phyloP scores from a whole-genome alignment of 1,140 invertebrate genomes.

The Drosophila rufa region DNA sequence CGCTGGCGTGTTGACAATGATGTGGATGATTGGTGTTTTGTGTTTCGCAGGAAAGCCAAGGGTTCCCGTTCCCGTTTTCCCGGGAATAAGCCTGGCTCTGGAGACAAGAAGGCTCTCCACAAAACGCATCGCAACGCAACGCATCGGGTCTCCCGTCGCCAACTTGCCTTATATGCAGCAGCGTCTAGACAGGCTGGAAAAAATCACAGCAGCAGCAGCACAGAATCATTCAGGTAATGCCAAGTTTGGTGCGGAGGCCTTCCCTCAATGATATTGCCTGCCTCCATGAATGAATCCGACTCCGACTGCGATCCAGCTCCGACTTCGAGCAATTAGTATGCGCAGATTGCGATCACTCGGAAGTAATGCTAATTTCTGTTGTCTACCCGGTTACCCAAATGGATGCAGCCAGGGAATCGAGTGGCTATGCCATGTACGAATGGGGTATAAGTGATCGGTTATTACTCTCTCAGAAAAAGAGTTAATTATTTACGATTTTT shows the following conservation, averaged over 20 bases:
- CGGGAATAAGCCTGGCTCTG: conserved; percentile 28
- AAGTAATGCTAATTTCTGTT: conserved; percentile 82
- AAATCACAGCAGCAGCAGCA: conserved; percentile 68
- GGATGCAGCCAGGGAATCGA: conserved; percentile 1
- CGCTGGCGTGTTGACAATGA: conserved; percentile 76
- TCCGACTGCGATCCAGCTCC: not conserved
- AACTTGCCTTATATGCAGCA: conserved; percentile 68
- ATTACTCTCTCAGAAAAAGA: not conserved
- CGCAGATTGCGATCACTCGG: conserved; percentile 83
- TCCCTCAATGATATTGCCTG: conserved; percentile 71
- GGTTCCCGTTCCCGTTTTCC: conserved; percentile 50
- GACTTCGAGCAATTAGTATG: conserved; percentile 76
- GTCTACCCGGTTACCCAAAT: conserved; percentile 49
- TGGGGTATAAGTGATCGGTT: conserved; percentile 11
- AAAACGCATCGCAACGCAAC: conserved; percentile 11
- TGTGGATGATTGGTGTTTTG: conserved; percentile 78
- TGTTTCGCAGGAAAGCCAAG: conserved; percentile 69
- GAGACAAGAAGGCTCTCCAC: conserved; percentile 37
- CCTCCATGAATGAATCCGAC: conserved; percentile 72
- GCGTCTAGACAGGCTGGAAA: conserved; percentile 75
- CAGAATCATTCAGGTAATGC: conserved; percentile 76
- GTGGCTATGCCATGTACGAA: not conserved
- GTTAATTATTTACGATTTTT: not conserved
- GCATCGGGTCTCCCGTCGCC: conserved; percentile 50
- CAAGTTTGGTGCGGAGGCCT: conserved; percentile 67